Evolutionary conservation across 2,113 vertebrate species (phyloP).

Genomic region (Hippoglossus stenolepis): DNA sequence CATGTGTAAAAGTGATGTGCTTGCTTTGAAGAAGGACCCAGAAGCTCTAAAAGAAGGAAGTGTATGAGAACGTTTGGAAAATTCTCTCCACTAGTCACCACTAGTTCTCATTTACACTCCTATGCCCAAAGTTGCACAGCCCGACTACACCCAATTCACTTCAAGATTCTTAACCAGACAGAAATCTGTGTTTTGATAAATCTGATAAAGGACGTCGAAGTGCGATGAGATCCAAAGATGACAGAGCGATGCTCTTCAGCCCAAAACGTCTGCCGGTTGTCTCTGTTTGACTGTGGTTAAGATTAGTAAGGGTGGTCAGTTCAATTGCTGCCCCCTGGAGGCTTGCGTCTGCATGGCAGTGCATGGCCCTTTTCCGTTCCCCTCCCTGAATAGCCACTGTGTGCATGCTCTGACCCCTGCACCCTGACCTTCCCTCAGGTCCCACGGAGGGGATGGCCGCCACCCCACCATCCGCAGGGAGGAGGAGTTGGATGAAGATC

Average conservation of each 20-base stretch:
- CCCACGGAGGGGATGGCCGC: slow-evolving; percentile 87
- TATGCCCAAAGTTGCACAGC: not conserved
- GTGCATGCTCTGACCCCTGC: slow-evolving; percentile 15
- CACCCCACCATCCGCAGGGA: slow-evolving; percentile 92
- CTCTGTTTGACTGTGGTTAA: slow-evolving; percentile 39
- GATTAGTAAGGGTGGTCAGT: slow-evolving; percentile 27
- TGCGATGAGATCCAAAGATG: not conserved
- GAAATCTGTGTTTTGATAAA: slow-evolving; percentile 4
- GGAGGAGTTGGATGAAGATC: slow-evolving; percentile 88
- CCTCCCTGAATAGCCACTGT: not conserved
- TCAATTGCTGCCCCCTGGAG: slow-evolving; percentile 65
- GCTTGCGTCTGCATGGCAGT: slow-evolving; percentile 78
- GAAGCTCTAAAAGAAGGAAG: not conserved
- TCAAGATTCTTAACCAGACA: not conserved
- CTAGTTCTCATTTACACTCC: not conserved
- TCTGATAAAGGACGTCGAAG: not conserved
- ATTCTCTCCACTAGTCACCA: not conserved
- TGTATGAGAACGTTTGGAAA: slow-evolving; percentile 2
- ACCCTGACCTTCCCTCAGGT: slow-evolving; percentile 77
- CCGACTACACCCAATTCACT: slow-evolving; percentile 1
- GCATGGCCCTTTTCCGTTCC: slow-evolving; percentile 46
- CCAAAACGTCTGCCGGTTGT: slow-evolving; percentile 39
- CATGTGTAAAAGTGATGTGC: slow-evolving; percentile 65
- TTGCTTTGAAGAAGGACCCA: slow-evolving; percentile 55
- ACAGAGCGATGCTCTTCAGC: slow-evolving; percentile 23